These are phyloP conservation scores for Steinernema scapterisci DNA, from an alignment of 2,888 invertebrate species.

Conservation along the genomic window DNA sequence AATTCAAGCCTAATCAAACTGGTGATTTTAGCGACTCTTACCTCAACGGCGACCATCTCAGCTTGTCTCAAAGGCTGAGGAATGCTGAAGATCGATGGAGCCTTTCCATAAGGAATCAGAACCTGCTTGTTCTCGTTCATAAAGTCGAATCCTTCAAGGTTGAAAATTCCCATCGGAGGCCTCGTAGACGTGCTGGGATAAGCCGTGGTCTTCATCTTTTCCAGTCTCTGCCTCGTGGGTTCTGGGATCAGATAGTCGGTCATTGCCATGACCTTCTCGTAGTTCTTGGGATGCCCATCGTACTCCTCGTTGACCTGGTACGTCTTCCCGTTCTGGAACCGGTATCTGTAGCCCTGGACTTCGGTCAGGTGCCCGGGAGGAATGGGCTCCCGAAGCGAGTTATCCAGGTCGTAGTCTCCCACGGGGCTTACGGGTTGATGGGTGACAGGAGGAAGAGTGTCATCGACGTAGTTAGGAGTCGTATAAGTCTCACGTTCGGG, in stretches of 20 bases:
- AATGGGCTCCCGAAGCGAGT: neutral
- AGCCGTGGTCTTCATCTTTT: slow-evolving; percentile 9
- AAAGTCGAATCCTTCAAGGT: neutral
- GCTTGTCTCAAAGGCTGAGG: slow-evolving; percentile 3
- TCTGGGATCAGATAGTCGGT: slow-evolving; percentile 22
- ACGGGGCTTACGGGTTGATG: neutral
- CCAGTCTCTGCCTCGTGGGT: neutral
- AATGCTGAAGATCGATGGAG: slow-evolving; percentile 27
- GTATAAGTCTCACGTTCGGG: slow-evolving; percentile 13
- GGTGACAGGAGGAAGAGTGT: neutral
- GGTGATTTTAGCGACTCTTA: neutral
- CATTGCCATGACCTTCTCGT: slow-evolving; percentile 20
- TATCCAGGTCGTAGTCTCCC: neutral
- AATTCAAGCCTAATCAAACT: no score
- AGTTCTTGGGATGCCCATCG: slow-evolving; percentile 12
- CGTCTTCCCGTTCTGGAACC: slow-evolving; percentile 16
- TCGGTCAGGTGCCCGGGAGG: slow-evolving; percentile 15
- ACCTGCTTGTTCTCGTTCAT: neutral
- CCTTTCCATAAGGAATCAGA: slow-evolving; percentile 11
- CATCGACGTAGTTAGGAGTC: neutral
- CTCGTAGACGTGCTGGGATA: neutral
- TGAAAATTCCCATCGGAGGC: slow-evolving; percentile 18
- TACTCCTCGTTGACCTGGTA: slow-evolving; percentile 13
- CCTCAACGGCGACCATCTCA: slow-evolving; percentile 15
- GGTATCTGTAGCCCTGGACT: slow-evolving; percentile 8